Conservation (phyloP, 2,888 invertebrate genomes). For the Polymixis lichenea region DNA sequence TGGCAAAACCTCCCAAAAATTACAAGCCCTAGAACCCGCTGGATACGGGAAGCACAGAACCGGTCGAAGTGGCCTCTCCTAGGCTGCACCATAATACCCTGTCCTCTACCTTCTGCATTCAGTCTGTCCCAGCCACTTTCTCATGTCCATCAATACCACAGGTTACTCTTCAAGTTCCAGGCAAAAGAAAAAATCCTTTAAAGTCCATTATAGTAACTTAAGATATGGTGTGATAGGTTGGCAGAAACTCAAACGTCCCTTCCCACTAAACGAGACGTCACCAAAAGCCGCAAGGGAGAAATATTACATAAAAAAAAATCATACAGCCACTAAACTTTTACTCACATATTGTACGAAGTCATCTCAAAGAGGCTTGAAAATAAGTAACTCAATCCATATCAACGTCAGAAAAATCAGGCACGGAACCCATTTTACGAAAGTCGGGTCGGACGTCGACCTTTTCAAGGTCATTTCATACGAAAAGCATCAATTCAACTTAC, state of each 20-base stretch:
- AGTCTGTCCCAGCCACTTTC: too few species aligned
- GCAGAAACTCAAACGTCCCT: neutral
- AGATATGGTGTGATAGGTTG: neutral
- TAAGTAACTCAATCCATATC: conserved; percentile 57
- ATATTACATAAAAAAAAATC: conserved; percentile 33
- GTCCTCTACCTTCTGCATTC: too few species aligned
- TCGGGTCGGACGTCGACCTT: conserved; percentile 50
- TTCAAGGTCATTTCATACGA: conserved; percentile 63
- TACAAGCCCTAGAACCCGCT: too few species aligned
- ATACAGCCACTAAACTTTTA: conserved; percentile 41
- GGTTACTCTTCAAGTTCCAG: neutral
- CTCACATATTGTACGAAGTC: conserved; percentile 50
- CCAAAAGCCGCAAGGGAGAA: conserved; percentile 23
- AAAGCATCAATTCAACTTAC: too few species aligned
- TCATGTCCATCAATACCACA: neutral
- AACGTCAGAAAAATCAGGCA: conserved; percentile 58
- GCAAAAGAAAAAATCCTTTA: neutral
- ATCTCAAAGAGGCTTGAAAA: conserved; percentile 52
- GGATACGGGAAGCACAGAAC: too few species aligned
- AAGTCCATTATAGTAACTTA: neutral
- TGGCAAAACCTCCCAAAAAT: too few species aligned
- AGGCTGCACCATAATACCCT: too few species aligned
- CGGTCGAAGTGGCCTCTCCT: too few species aligned
- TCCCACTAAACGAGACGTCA: conserved; percentile 17
- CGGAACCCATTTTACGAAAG: conserved; percentile 53